These are phyloP conservation scores for Characodon lateralis DNA, from an alignment of 2,797 vertebrate genomes.

Conservation along the genomic window DNA sequence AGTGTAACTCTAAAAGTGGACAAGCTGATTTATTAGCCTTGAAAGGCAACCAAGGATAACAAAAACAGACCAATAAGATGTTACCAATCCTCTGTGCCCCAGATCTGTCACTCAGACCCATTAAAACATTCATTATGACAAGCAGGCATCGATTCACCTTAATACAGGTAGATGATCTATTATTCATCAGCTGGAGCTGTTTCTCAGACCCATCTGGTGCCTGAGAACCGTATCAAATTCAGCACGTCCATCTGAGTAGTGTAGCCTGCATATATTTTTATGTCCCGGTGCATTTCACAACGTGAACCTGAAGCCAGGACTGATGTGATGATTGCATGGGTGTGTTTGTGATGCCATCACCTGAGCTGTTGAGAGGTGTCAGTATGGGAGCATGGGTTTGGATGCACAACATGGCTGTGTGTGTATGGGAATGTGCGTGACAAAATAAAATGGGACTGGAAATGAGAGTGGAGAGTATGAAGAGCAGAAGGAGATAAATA, in stretches of 20 bases:
- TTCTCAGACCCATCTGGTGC: constrained; percentile 63
- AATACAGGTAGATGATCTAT: constrained; percentile 70
- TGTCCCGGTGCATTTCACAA: constrained; percentile 36
- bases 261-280: constrained; percentile 42
- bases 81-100: constrained; percentile 43
- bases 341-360: constrained; percentile 60
- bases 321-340: constrained; percentile 51
- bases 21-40: constrained; percentile 35
- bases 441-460: constrained; percentile 41
- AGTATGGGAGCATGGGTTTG: constrained; percentile 26
- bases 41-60: constrained; percentile 1
- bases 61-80: constrained; percentile 21
- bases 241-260: constrained; percentile 44
- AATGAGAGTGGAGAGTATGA: constrained; percentile 31
- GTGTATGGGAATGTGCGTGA: constrained; percentile 8
- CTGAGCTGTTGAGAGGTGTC: constrained; percentile 44
- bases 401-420: background rate
- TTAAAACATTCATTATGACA: constrained; percentile 69
- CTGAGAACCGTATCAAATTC: constrained; percentile 63
- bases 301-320: constrained; percentile 34
- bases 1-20: background rate
- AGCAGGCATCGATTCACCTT: constrained; percentile 62
- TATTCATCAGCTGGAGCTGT: constrained; percentile 69
- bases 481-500: constrained; percentile 43
- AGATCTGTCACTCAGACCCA: constrained; percentile 64